Evolutionary conservation across 2,113 vertebrate species (phyloP).

Genomic region (Eurypyga helias): DNA sequence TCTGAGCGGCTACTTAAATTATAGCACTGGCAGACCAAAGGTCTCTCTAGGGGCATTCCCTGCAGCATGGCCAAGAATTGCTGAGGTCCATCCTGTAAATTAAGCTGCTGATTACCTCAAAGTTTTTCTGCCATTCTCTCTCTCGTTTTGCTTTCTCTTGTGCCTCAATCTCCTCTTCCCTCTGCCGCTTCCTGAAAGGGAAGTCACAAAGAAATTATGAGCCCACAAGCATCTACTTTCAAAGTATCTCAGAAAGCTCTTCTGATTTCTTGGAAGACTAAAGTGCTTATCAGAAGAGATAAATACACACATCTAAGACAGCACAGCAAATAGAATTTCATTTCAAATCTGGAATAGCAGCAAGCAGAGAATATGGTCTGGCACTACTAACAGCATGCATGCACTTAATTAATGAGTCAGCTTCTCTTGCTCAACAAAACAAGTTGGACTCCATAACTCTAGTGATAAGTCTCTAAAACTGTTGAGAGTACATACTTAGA

Average conservation of each 20-base stretch:
- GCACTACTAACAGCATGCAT: neutral
- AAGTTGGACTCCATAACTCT: neutral
- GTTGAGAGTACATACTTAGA: neutral
- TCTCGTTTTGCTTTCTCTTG: constrained; percentile 95
- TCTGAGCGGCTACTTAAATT: neutral
- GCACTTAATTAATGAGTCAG: neutral
- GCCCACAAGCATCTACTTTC: neutral
- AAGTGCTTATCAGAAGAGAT: neutral
- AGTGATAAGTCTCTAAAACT: neutral
- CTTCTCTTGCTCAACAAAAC: neutral
- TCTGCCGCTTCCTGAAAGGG: constrained; percentile 88
- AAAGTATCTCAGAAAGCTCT: neutral
- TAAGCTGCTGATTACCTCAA: constrained; percentile 85
- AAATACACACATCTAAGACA: rapidly evolving
- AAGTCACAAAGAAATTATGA: constrained; percentile 9
- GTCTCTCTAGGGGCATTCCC: neutral
- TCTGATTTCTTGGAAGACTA: neutral
- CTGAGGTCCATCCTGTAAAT: neutral
- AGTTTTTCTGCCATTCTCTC: constrained; percentile 98
- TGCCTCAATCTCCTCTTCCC: constrained; percentile 96
- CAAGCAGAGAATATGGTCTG: neutral
- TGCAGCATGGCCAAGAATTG: neutral
- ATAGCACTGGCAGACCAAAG: neutral
- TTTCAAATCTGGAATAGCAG: neutral
- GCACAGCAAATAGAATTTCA: neutral